These are phyloP conservation scores for Emydoidea blandingii DNA, from an alignment of 2,797 vertebrate genomes.

Conservation along the genomic window DNA sequence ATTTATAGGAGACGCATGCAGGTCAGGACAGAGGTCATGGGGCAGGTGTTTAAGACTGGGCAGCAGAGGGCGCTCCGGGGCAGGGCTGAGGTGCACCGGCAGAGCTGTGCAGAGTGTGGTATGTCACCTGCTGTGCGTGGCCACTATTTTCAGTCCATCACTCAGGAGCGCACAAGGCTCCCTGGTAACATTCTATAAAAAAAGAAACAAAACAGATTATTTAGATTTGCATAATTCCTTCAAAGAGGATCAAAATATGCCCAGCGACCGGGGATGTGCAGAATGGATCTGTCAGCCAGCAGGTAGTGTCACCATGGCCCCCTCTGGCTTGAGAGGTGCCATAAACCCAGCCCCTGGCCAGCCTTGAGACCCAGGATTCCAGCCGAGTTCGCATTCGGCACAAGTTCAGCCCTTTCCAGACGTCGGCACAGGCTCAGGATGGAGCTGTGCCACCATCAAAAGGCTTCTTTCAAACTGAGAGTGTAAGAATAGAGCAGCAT, in stretches of 20 bases:
- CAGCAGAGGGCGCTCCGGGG: no score
- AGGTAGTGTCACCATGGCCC: neutral
- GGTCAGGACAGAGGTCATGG: neutral
- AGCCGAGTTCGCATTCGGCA: neutral
- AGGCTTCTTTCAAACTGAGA: neutral
- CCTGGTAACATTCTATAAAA: neutral
- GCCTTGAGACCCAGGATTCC: neutral
- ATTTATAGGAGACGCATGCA: no score
- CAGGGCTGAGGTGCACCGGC: neutral
- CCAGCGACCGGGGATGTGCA: neutral
- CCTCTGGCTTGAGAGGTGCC: neutral
- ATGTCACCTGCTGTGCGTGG: fast-evolving
- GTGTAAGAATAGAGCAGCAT: neutral
- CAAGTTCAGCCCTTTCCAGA: fast-evolving
- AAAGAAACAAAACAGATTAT: neutral
- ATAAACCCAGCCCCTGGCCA: neutral
- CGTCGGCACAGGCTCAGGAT: fast-evolving
- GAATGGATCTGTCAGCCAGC: fast-evolving
- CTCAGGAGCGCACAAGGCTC: neutral
- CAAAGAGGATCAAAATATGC: neutral
- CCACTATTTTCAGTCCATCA: neutral
- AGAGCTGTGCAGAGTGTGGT: neutral
- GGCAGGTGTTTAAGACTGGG: no score
- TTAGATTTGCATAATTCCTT: neutral
- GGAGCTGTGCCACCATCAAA: neutral